phyloP scores from a whole-genome alignment of 2,797 vertebrate species.

The Sebastes iracundus region DNA sequence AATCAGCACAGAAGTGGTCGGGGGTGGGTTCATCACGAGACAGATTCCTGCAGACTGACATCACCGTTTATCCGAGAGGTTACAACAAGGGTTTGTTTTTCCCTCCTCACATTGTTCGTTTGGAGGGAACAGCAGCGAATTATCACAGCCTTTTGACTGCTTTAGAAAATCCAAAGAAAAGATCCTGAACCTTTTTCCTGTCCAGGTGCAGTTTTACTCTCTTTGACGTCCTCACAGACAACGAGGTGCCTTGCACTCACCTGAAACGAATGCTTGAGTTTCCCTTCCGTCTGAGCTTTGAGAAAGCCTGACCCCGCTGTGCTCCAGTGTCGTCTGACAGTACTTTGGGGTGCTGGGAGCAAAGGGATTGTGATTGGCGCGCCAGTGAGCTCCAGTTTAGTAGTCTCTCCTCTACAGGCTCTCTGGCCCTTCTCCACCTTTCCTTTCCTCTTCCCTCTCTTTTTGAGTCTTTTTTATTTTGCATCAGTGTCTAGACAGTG shows the following conservation, averaged over 20 bases:
- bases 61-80: constrained; percentile 66
- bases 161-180: constrained; percentile 50
- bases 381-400: constrained; percentile 47
- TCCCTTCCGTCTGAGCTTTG: constrained; percentile 54
- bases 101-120: constrained; percentile 41
- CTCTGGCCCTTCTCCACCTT: constrained; percentile 43
- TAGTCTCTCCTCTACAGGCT: constrained; percentile 69
- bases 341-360: constrained; percentile 54
- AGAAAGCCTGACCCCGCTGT: constrained; percentile 34
- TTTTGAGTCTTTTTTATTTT: constrained; percentile 38
- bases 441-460: constrained; percentile 39
- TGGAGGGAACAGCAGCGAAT: constrained; percentile 66
- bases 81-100: constrained; percentile 33
- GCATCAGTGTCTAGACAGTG: constrained; percentile 85
- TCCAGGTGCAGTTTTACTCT: constrained; percentile 40
- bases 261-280: constrained; percentile 53
- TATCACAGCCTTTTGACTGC: constrained; percentile 57
- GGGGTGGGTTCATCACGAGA: constrained; percentile 44
- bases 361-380: constrained; percentile 53
- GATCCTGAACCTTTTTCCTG: constrained; percentile 16
- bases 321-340: constrained; percentile 45
- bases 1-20: constrained; percentile 66
- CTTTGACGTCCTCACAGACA: constrained; percentile 45
- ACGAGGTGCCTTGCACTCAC: constrained; percentile 52
- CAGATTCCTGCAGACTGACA: constrained; percentile 58